Evolutionary conservation across 2,113 vertebrate species (phyloP).

Genomic region (Poicephalus meyeri): DNA sequence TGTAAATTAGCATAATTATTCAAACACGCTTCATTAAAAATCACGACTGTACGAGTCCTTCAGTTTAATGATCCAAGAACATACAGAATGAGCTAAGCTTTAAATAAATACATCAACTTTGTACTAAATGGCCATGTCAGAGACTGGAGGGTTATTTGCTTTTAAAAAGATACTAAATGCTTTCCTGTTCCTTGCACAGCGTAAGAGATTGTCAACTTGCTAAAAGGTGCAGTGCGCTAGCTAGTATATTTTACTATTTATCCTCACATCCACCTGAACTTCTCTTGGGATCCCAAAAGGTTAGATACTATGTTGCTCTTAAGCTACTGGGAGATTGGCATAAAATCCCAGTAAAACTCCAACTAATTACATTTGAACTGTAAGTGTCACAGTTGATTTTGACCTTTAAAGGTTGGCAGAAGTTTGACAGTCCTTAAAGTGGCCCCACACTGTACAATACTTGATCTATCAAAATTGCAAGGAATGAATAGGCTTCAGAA

Average conservation of each 20-base stretch:
- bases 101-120: constrained; percentile 69
- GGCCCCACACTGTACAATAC: not conserved
- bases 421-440: constrained; percentile 64
- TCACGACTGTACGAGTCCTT: constrained; percentile 69
- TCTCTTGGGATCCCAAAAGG: constrained; percentile 67
- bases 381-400: constrained; percentile 72
- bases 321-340: constrained; percentile 71
- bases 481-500: not conserved
- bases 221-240: not conserved
- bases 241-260: constrained; percentile 63
- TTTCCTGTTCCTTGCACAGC: not conserved
- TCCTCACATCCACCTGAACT: constrained; percentile 66
- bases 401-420: constrained; percentile 73
- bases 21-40: constrained; percentile 80
- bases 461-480: constrained; percentile 3
- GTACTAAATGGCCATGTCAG: not conserved
- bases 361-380: constrained; percentile 80
- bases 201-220: not conserved
- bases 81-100: constrained; percentile 65
- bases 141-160: not conserved
- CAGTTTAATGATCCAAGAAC: constrained; percentile 77
- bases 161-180: not conserved
- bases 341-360: constrained; percentile 76
- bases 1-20: constrained; percentile 82
- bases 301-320: constrained; percentile 69